A percentile compares a stretch with the other conserved stretches of the same genome.
Conservation (phyloP, 2,888 invertebrate species). For the Lamellibrachia satsuma region DNA sequence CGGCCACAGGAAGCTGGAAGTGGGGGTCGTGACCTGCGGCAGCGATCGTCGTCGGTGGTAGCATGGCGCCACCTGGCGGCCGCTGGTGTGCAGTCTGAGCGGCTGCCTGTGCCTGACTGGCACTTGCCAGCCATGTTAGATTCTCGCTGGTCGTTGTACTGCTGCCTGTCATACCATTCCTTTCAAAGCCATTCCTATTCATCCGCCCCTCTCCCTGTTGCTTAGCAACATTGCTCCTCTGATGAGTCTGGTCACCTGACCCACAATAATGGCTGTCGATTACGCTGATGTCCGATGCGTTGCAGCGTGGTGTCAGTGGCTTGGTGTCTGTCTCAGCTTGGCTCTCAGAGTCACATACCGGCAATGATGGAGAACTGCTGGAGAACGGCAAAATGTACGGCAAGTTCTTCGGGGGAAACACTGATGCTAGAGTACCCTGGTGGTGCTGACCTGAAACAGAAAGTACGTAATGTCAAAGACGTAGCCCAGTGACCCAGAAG, state of each 20-base stretch:
- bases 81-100: slow-evolving; percentile 2
- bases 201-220: slow-evolving; percentile 1
- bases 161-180: not conserved
- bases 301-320: not conserved
- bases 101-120: slow-evolving; percentile 17
- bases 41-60: not conserved
- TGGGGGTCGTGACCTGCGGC: not conserved
- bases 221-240: not conserved
- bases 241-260: not conserved
- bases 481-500: not conserved
- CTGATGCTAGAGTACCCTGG: not conserved
- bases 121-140: not conserved
- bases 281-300: not conserved
- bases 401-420: not conserved
- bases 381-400: not conserved
- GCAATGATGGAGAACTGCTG: not conserved
- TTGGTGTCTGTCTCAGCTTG: not conserved
- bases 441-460: slow-evolving; percentile 17
- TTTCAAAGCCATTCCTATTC: slow-evolving; percentile 4
- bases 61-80: not conserved
- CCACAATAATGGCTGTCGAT: not conserved
- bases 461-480: not conserved
- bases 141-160: slow-evolving; percentile 6
- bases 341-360: slow-evolving; percentile 12
- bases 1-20: not conserved